phyloP scores from a whole-genome alignment of 2,888 invertebrate genomes.

The Zygaena filipendulae region DNA sequence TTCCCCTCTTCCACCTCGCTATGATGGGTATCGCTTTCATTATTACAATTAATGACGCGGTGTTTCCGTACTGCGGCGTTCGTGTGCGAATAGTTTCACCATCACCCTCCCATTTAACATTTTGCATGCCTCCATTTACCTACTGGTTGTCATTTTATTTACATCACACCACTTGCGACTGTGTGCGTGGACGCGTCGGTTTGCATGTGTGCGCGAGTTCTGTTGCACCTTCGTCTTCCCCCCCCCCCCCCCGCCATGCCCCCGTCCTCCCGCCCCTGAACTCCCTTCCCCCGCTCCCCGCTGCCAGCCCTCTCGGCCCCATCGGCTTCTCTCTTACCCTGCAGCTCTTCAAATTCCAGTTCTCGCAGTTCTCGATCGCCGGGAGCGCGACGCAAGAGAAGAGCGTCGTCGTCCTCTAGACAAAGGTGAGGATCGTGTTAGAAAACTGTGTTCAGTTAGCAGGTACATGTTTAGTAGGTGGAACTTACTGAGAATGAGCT shows the following conservation, averaged over 20 bases:
- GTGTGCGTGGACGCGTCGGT: constrained; percentile 10
- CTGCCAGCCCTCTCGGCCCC: constrained; percentile 9
- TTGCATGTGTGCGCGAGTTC: constrained; percentile 17
- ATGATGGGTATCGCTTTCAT: constrained; percentile 54
- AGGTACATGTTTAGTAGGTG: too few species aligned
- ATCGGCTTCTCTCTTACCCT: constrained; percentile 46
- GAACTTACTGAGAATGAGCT: too few species aligned
- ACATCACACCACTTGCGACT: constrained; percentile 24
- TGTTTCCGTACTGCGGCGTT: constrained; percentile 50
- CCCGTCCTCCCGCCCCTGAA: constrained; percentile 17
- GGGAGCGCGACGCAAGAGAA: constrained; percentile 47
- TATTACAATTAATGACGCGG: constrained; percentile 44
- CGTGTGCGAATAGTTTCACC: constrained; percentile 30
- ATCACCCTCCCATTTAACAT: constrained; percentile 33
- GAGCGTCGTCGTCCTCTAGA: constrained; percentile 53
- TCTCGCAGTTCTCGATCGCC: constrained; percentile 59
- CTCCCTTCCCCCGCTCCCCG: constrained; percentile 26
- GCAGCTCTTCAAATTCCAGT: constrained; percentile 69
- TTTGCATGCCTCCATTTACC: constrained; percentile 34
- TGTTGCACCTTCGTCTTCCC: constrained; percentile 13
- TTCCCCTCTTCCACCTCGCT: constrained; percentile 31
- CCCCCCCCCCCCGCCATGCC: constrained; percentile 22
- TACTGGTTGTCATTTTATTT: too few species aligned
- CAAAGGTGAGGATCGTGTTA: constrained; percentile 61
- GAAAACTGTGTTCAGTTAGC: too few species aligned